Evolutionary conservation across 2,888 invertebrate species (phyloP).

Genomic region (Leptinotarsa rubiginosa): DNA sequence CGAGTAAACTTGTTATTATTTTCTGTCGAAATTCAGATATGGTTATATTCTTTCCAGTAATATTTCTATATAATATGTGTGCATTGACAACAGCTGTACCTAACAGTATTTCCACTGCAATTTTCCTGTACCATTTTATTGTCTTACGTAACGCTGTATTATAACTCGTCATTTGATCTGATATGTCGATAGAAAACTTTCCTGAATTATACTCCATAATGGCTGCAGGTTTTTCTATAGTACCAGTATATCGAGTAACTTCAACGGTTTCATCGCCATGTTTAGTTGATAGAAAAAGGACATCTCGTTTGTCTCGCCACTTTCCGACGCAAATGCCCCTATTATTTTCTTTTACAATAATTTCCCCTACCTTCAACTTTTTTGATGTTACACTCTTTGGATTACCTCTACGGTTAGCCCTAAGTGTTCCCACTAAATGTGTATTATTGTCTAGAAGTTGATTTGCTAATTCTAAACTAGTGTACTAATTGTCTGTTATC

Average conservation of each 20-base stretch:
- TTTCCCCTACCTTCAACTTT: background rate
- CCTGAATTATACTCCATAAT: slow-evolving; percentile 43
- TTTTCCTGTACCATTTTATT: slow-evolving; percentile 45
- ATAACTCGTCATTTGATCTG: slow-evolving; percentile 42
- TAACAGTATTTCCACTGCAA: slow-evolving; percentile 26
- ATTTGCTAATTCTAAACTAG: background rate
- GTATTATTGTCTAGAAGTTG: slow-evolving; percentile 12
- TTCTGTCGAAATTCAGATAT: slow-evolving; percentile 20
- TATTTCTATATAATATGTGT: slow-evolving; percentile 16
- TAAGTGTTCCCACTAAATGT: slow-evolving; percentile 17
- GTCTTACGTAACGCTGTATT: slow-evolving; percentile 11
- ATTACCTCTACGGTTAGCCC: slow-evolving; percentile 14
- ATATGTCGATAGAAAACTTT: slow-evolving; percentile 46
- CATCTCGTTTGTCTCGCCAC: slow-evolving; percentile 44
- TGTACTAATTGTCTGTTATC: slow-evolving; percentile 18
- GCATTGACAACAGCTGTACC: slow-evolving; percentile 18
- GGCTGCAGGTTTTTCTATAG: slow-evolving; percentile 41
- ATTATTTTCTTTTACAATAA: background rate
- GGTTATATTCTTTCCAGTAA: background rate
- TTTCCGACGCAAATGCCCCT: background rate
- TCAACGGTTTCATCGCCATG: slow-evolving; percentile 23
- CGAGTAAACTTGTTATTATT: background rate
- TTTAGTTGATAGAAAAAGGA: slow-evolving; percentile 43
- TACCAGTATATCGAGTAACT: background rate
- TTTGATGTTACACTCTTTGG: background rate